Evolutionary conservation across 2,888 invertebrate genomes (phyloP), one percentile per base, ranked within the genome.

Genomic region (Aethes cnicana): DNA sequence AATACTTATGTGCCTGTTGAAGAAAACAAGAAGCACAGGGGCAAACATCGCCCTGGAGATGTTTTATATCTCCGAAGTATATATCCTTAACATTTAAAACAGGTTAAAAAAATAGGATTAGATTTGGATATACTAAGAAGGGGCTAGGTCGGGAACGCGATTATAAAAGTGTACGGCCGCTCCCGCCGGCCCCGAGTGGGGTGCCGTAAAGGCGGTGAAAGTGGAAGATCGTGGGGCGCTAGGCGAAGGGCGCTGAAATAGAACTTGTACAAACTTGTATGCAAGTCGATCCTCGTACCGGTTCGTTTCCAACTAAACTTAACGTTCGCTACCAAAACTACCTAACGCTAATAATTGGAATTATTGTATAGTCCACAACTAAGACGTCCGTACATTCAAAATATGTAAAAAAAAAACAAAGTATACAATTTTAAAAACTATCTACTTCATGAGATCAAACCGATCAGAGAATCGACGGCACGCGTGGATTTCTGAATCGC

Each of bases 91-190:
- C 77, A 78, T 82, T 82, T 81, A 86, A 87, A 88, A 88, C 77
- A 87, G 88, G 84, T 78, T 88, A 88, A 88, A 88, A 88, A 88
- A 88, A 88, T 87, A 88, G 88, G 87, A 87, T 83, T 85, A 85
- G 84, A 86, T 73, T 83, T 87, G 88, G 88, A 84, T 86, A 84
- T 80, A 81, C 73, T 68, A 74, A 67, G 63, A 64, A 66, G 65
- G 58, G 62, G 64, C 80, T 77, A 72, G 68, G n/a, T 77, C 59
- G 52, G 74, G 75, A 72, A 72, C 65, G 71, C 77, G 72, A 68
- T 39, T 60, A 66, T 61, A 65, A 63, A 46, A 56, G 55, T 54
- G 33, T 54, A 43, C n/a, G n/a, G n/a, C n/a, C n/a, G n/a, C n/a
- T n/a, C n/a, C n/a, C n/a, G n/a, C n/a, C n/a, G n/a, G 77, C 63